A percentile compares a stretch with the other conserved stretches of the same genome.
phyloP scores from a whole-genome alignment of 2,113 vertebrate species.

The Meles meles region DNA sequence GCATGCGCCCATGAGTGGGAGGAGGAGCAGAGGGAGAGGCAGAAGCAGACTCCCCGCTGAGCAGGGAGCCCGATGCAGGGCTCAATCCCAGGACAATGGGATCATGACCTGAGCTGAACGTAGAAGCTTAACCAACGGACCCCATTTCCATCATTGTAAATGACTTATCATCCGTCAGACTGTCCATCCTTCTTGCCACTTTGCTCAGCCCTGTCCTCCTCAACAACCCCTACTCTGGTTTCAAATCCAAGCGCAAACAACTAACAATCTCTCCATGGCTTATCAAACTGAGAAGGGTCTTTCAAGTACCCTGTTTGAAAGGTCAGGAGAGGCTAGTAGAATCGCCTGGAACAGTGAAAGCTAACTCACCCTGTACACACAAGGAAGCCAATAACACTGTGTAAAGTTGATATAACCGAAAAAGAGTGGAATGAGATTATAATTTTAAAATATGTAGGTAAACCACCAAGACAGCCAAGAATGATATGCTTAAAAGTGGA shows the following conservation, averaged over 20 bases:
- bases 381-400: background rate
- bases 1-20: fast-evolving
- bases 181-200: fast-evolving
- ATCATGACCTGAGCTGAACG: no score
- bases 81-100: background rate
- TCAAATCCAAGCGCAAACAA: background rate
- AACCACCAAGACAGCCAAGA: background rate
- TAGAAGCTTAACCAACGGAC: background rate
- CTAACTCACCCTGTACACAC: background rate
- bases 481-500: background rate
- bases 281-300: background rate
- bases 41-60: background rate
- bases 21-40: background rate
- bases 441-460: background rate
- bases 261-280: background rate
- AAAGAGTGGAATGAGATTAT: background rate
- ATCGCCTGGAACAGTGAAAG: background rate
- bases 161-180: background rate
- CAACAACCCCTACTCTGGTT: background rate
- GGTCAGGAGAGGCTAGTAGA: background rate
- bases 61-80: background rate
- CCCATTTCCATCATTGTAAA: background rate
- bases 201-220: background rate
- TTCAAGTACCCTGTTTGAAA: background rate
- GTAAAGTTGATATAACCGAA: background rate